Percentiles rank a stretch among this genome's conserved stretches.
These are phyloP conservation scores for Vannuccia rotundouncinata DNA, from an alignment of 2,888 invertebrate genomes.

Conservation along the genomic window DNA sequence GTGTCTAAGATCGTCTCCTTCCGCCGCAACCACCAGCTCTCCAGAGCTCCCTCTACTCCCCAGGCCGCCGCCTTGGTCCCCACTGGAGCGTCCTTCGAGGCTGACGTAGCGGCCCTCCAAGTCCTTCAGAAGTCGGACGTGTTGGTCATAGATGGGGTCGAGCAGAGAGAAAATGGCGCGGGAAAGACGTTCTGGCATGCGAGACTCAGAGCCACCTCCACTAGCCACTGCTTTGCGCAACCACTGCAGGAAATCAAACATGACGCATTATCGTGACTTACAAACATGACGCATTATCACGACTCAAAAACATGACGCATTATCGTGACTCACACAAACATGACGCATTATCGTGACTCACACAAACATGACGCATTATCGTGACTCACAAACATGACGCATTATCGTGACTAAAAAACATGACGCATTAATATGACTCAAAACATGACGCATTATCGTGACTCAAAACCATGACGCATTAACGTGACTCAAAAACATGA, in stretches of 20 bases:
- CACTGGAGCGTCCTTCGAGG: neutral
- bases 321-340: too few relatives aligned
- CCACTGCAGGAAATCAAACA: slow-evolving; percentile 28
- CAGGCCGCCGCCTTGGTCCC: neutral
- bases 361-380: too few relatives aligned
- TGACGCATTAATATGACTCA: too few relatives aligned
- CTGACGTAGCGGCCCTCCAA: slow-evolving; percentile 25
- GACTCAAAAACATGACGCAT: too few relatives aligned
- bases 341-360: too few relatives aligned
- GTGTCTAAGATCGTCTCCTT: neutral
- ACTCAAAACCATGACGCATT: too few relatives aligned
- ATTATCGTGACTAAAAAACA: too few relatives aligned
- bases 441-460: too few relatives aligned
- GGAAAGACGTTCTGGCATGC: slow-evolving; percentile 27
- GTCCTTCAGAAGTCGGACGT: slow-evolving; percentile 32
- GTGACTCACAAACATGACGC: too few relatives aligned
- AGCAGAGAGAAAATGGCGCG: slow-evolving; percentile 9
- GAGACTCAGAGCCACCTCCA: slow-evolving; percentile 17
- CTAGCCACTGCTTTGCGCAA: slow-evolving; percentile 36
- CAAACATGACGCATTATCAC: too few relatives aligned
- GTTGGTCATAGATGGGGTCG: slow-evolving; percentile 36
- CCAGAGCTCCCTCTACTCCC: neutral
- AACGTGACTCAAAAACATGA: too few relatives aligned
- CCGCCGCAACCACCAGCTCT: neutral
- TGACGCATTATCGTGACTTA: too few relatives aligned